Base-by-base conservation (phyloP, 2,888 invertebrate genomes). In the Gastracanthus pulcherrimus region DNA sequence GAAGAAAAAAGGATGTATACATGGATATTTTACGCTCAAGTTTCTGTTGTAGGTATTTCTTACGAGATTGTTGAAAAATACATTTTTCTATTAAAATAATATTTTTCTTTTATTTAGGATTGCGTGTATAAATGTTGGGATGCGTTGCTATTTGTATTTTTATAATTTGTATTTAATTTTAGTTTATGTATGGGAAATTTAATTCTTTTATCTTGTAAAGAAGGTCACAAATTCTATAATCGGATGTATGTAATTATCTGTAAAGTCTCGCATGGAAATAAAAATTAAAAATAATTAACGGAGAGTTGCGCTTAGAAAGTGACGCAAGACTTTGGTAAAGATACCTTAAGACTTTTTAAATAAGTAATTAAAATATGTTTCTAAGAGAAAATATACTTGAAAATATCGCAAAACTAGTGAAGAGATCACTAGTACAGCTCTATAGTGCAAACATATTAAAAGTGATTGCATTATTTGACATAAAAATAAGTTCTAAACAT, bases 271-370 rank as follows among this genome's bases (percentile, higher is more conserved):
- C 34, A 11, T 66, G 55, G 31, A 60, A 11, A 31, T 34, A 41
- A 60, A 58, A 55, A 69, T 69, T 41, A 38, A 64, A 55, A 55
- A 41, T 48, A 66, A 66, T 77, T 60, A 62, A 77, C 23, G 69
- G 3, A 48, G 34, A 51, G 6, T 31, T 23, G 34, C 9, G 23
- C 19, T 38, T 29, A 13, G 16, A 31, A n/a, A 51, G 3, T 45
- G 60, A 72, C 36, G 72, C 60, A 72, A 72, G n/a, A 19, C 7
- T 62, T 62, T 9, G 41, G 13, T n/a, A 1, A 5, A 58, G 16
- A 58, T 6, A 13, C 9, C 9, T 29, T 19, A 26, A 7, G 31
- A 5, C 4, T 29, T 58, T n/a, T n/a, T n/a, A n/a, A n/a, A 23
- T 5, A n/a, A 51, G 23, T 23, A 23, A 51, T 51, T 51, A 51